These are phyloP conservation scores for Lemur catta DNA, from an alignment of 2,797 vertebrate genomes.

Conservation along the genomic window DNA sequence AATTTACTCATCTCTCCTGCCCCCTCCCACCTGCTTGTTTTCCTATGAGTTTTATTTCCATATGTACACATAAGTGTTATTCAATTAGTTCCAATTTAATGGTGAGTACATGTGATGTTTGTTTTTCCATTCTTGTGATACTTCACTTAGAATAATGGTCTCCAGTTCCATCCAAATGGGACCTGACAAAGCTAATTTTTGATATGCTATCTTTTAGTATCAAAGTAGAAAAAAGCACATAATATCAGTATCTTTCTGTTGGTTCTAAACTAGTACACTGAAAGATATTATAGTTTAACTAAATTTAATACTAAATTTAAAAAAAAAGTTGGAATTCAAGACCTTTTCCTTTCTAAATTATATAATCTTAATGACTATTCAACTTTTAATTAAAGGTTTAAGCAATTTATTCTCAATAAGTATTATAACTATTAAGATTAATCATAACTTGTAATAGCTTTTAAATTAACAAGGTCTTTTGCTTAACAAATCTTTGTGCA, in stretches of 20 bases:
- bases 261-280: constrained; percentile 26
- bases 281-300: constrained; percentile 9
- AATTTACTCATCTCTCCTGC: no score
- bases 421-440: constrained; percentile 70
- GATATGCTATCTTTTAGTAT: not conserved
- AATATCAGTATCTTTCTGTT: not conserved
- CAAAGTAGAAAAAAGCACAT: constrained; percentile 33
- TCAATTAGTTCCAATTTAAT: no score
- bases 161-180: no score
- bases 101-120: no score
- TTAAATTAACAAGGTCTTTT: constrained; percentile 74
- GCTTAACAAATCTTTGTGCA: constrained; percentile 76
- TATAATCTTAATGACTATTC: constrained; percentile 68
- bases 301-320: constrained; percentile 59
- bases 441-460: constrained; percentile 73
- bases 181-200: not conserved
- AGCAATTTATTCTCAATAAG: constrained; percentile 67
- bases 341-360: constrained; percentile 54
- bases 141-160: no score
- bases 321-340: constrained; percentile 65
- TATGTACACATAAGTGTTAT: no score
- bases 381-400: constrained; percentile 79
- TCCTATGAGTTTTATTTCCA: no score
- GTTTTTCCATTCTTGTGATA: no score
- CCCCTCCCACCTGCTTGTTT: no score